Evolutionary conservation across 1,140 invertebrate genomes (phyloP).

Genomic region (Alviniconcha marisindica): DNA sequence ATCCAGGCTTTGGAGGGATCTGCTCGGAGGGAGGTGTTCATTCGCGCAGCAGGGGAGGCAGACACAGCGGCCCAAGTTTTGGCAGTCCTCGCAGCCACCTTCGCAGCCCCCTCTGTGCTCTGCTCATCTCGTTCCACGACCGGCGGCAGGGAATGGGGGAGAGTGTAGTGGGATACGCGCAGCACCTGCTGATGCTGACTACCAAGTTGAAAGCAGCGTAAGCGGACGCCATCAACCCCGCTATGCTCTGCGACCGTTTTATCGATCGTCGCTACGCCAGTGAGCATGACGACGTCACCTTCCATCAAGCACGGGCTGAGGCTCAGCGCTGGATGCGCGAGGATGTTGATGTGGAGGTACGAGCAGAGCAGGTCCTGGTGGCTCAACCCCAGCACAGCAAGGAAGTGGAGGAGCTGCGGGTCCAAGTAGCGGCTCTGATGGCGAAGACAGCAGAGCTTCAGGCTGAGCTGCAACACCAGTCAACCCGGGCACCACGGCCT

Average conservation of each 20-base stretch:
- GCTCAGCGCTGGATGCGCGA: conserved; percentile 10
- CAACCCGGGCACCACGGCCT: background rate
- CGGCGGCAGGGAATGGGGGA: background rate
- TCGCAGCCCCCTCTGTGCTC: background rate
- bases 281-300: background rate
- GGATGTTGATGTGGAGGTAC: background rate
- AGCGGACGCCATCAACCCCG: background rate
- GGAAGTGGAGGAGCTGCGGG: too few relatives aligned
- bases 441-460: too few relatives aligned
- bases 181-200: background rate
- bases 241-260: background rate
- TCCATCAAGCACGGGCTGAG: background rate
- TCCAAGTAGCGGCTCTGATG: too few relatives aligned
- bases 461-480: too few relatives aligned
- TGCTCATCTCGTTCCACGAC: background rate
- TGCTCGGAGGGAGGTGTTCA: background rate
- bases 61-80: background rate
- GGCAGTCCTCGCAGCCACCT: background rate
- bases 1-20: background rate
- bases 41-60: background rate
- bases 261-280: background rate
- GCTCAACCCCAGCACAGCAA: too few relatives aligned
- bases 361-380: background rate
- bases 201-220: background rate
- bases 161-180: background rate